Evolutionary conservation across 2,888 invertebrate genomes (phyloP), one percentile per base, ranked within the genome.

Genomic region (Monoplex corrugatus): DNA sequence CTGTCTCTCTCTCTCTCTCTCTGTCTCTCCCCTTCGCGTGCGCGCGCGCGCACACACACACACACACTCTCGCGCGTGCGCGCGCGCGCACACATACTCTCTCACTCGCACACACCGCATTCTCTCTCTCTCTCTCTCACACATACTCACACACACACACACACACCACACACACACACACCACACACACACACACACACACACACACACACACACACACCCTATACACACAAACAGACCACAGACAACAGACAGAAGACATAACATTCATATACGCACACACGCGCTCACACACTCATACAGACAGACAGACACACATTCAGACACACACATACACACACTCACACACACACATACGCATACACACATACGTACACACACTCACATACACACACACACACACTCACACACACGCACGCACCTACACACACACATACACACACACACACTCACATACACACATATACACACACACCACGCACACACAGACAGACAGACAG

Each of bases 81-180:
- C 68, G 2, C 68, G n/a, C 68, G 2, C 68, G n/a, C 68, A 68
- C 68, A 68, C 68, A 68, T n/a, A 68, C 68, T n/a, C 68, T n/a
- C 68, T n/a, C 68, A 68, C 68, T n/a, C 68, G n/a, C 68, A 68
- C 68, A 68, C 68, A 68, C n/a, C 68, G n/a, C n/a, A 68, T n/a
- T n/a, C 68, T n/a, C 68, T n/a, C 68, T n/a, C 68, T n/a, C 68
- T n/a, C 68, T n/a, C 68, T n/a, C 68, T n/a, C 68, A 63, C 63
- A 63, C 63, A 63, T n/a, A 13, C 63, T 28, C 63, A n/a, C n/a
- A n/a, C n/a, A n/a, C n/a, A n/a, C n/a, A n/a, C n/a, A n/a, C n/a
- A n/a, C n/a, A n/a, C n/a, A n/a, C n/a, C n/a, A n/a, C n/a, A n/a
- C n/a, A n/a, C n/a, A n/a, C n/a, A n/a, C n/a, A n/a, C n/a, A n/a